Evolutionary conservation across 1,140 invertebrate genomes (phyloP), one percentile per base, ranked within the genome.

Genomic region (Sarcophaga bullata): DNA sequence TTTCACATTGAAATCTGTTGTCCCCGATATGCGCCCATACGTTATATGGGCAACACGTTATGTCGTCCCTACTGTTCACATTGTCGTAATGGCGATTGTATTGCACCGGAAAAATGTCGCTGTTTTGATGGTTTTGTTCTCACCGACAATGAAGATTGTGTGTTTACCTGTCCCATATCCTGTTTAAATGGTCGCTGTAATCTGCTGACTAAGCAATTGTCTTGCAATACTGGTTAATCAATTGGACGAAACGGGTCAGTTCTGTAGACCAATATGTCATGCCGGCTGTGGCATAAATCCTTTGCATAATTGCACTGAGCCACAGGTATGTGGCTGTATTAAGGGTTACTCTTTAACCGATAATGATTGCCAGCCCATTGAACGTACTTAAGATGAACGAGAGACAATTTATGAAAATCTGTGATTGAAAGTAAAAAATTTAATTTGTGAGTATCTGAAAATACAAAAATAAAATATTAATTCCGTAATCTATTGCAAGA

Each of bases 191-290:
- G 92, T 0, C 87, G 91, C 0, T 93, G 92, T 83, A 88, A 91
- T 17, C 89, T 90, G 0, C 91, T 91, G 4, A 7, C 9, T n/a
- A 9, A 86, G 89, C 15, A 85, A 88, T 1, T 93, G 95, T 86
- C 89, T 91, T 6, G 95, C 95, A 86, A 92, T 92, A 81, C 86
- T 91, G 8, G 94, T 95, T 5, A 95, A 92, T 86, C 91, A 90
- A 54, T 86, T 93, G 81, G 92, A 94, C 83, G 84, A 86, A 54
- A 90, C 91, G 82, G 84, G 86, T 0, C 86, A 88, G 81, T 90
- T 86, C 68, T 92, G 92, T 83, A 84, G 86, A 37, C 91, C 92
- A 11, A 86, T 89, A 17, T 93, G 92, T 84, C 85, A 87, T 25
- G 85, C 85, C 8, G 84, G 84, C 3, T 92, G 92, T 82, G 86